These are phyloP conservation scores for Melanocharis versteri DNA, from an alignment of 2,113 vertebrate genomes.

Conservation along the genomic window DNA sequence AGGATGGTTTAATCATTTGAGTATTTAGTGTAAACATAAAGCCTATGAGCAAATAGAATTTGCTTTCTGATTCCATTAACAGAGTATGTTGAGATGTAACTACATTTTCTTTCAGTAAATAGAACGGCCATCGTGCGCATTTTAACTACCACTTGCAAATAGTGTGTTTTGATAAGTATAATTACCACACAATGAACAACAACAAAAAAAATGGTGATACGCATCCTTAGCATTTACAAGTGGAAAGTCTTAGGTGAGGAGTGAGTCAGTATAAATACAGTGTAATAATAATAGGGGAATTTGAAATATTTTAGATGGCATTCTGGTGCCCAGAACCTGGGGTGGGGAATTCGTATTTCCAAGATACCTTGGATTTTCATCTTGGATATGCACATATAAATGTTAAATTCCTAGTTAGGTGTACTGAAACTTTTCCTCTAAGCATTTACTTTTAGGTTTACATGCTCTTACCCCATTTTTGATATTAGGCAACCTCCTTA, in stretches of 20 bases:
- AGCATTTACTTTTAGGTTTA: background rate
- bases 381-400: background rate
- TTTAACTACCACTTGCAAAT: background rate
- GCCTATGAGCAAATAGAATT: background rate
- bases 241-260: background rate
- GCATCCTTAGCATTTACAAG: background rate
- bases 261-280: background rate
- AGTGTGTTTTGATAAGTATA: background rate
- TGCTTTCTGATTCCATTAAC: background rate
- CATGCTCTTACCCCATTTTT: background rate
- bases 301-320: background rate
- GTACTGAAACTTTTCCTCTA: background rate
- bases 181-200: background rate
- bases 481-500: fast-evolving
- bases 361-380: background rate
- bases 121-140: background rate
- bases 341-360: background rate
- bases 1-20: background rate
- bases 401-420: background rate
- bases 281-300: background rate
- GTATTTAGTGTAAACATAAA: background rate
- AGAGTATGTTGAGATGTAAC: background rate
- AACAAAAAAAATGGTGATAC: background rate
- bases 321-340: background rate
- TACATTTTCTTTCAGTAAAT: background rate